Percentiles rank a stretch among this genome's conserved stretches.
phyloP scores from a whole-genome alignment of 2,888 invertebrate species.

The Nezara viridula region DNA sequence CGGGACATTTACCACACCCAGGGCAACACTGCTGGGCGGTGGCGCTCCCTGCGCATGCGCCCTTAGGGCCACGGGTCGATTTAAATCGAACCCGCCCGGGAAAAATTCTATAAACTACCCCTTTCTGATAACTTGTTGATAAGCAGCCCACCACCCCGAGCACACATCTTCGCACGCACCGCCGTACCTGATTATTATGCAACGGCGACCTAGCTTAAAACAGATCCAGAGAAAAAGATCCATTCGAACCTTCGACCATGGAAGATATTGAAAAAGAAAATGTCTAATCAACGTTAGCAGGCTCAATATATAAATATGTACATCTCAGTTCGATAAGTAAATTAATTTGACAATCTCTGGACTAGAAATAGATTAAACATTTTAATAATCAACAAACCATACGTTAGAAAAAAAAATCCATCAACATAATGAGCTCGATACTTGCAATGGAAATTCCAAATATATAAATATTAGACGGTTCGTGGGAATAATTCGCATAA shows the following conservation, averaged over 20 bases:
- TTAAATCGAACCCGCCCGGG: constrained; percentile 58
- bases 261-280: background rate
- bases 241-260: background rate
- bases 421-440: too few species aligned
- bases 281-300: background rate
- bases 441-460: too few species aligned
- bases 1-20: constrained; percentile 54
- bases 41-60: constrained; percentile 52
- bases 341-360: too few species aligned
- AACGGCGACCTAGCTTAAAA: background rate
- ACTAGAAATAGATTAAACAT: too few species aligned
- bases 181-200: background rate
- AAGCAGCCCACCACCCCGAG: constrained; percentile 19
- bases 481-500: too few species aligned
- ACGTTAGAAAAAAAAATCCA: too few species aligned
- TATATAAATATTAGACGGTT: too few species aligned
- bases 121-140: constrained; percentile 57
- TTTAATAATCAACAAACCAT: too few species aligned
- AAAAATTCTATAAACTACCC: constrained; percentile 58
- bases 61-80: constrained; percentile 54
- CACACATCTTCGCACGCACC: background rate
- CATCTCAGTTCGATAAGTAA: too few species aligned
- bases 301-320: background rate
- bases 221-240: background rate
- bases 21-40: constrained; percentile 59